Base-by-base conservation (phyloP, 1,140 invertebrate genomes). In the Archegozetes longisetosus region DNA sequence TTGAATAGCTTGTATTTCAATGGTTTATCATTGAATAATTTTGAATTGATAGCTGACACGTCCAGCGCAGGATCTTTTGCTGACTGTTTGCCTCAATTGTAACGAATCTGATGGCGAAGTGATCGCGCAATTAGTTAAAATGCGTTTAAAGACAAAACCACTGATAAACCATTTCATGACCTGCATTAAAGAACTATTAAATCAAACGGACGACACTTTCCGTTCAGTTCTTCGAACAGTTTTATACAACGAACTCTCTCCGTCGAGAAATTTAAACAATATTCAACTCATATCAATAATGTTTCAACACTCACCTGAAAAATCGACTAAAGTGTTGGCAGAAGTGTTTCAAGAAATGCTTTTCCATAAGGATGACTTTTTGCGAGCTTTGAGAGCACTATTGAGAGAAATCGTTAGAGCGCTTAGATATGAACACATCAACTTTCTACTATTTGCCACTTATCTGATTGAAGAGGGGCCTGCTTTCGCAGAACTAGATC, bases 241-340 rank as follows among this genome's bases (percentile, higher is more conserved):
- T 0, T 84, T 96, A 62, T 92, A 91, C 73, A 96, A 96, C 73
- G 92, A 97, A 75, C 74, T 97, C 29, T 92, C 89, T 0, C 72
- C 71, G 23, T 84, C 85, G 67, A 78, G 91, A 52, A 94, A 93
- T 77, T 86, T 87, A 0, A 95, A 94, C 73, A 96, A 95, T 72
- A 88, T 96, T 82, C 79, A 84, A 1, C 81, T 93, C 66, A 73
- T 92, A 49, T 81, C 82, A 6, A 83, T 86, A 1, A 83, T 95
- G 68, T 88, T 96, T 66, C 85, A 89, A 70, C 82, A 83, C 24
- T 65, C 70, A 14, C 64, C 72, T 9, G 70, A 74, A 9, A 60
- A 64, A 29, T 66, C 75, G 20, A 68, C 74, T n/a, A 71, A 70
- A 68, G 72, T 74, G 56, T 64, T 75, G 49, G 74, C 74, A 23